These are phyloP conservation scores for Gorsachius magnificus DNA, from an alignment of 2,797 vertebrate species.

Conservation along the genomic window DNA sequence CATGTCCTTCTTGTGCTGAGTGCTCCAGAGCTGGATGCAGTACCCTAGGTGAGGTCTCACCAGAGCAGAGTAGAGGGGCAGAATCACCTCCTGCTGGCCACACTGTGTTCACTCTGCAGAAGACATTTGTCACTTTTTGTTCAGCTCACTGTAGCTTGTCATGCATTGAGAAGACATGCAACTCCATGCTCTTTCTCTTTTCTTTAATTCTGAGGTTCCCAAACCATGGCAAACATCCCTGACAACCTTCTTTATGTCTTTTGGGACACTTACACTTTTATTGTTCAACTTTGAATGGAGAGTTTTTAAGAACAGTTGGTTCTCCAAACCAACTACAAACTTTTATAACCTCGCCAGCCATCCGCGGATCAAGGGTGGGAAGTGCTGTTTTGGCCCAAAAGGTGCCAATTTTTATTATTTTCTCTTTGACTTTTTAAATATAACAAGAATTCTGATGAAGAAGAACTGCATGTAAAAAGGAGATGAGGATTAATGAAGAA, in stretches of 20 bases:
- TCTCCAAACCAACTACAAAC: neutral
- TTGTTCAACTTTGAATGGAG: constrained; percentile 27
- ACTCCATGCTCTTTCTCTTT: neutral
- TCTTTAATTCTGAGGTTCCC: neutral
- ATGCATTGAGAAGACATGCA: neutral
- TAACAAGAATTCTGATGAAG: neutral
- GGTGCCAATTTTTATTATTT: neutral
- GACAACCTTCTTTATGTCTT: neutral
- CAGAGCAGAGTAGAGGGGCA: no score
- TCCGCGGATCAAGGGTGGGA: neutral
- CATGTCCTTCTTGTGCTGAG: no score
- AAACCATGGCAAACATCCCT: neutral
- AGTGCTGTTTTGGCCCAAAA: neutral
- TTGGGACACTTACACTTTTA: constrained; percentile 3
- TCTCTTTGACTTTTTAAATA: neutral
- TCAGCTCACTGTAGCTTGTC: neutral
- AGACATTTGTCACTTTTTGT: neutral
- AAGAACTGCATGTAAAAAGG: neutral
- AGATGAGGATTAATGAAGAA: neutral
- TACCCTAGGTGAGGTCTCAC: no score
- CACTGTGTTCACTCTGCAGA: neutral
- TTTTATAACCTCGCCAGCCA: neutral
- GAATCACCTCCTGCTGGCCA: no score
- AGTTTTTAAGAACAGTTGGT: neutral
- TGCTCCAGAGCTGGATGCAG: no score